Evolutionary conservation across 2,113 vertebrate genomes (phyloP), one percentile per base, ranked within the genome.

Genomic region (Sturnira hondurensis): DNA sequence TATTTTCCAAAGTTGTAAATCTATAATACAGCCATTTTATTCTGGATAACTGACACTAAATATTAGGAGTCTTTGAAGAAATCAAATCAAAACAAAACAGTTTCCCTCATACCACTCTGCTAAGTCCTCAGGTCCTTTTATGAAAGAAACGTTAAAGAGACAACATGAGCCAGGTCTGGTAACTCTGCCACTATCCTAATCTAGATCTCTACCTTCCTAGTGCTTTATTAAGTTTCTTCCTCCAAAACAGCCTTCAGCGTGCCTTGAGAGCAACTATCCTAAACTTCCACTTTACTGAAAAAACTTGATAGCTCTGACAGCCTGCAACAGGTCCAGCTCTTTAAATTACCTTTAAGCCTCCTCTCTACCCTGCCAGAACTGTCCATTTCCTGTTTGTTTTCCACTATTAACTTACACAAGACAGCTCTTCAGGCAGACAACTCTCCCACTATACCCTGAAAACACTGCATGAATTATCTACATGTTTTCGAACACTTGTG

Each of bases 41-140:
- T 97, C 47, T 89, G 41, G 78, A 43, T 50, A 96, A 93, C 14
- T 24, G 31, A 52, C 84, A 85, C 68, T 93, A 91, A 74, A 67
- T 84, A 85, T 45, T 56, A 86, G 33, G 33, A 86, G 28, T 86
- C 65, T 77, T 88, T n/a, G 58, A 89, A 89, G 47, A 78, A 85
- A 93, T 45, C 68, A 85, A 78, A 91, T 78, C 26, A 65, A 71
- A 94, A 83, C n/a, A 81, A 65, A 93, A 83, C 47, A 86, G 77
- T 65, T 14, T 38, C 45, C n/a, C n/a, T 63, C 31, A 43, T 5
- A 65, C 33, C 63, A 47, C 33, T 95, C 16, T 93, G 52, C 47
- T 84, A 52, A 80, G n/a, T 24, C 47, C 50, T 86, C 61, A 96
- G 41, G 14, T 85, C 26, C 52, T 85, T 87, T 70, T 31, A 85